Evolutionary conservation across 2,113 vertebrate genomes (phyloP), one percentile per base, ranked within the genome.

Genomic region (Copsychus sechellarum): DNA sequence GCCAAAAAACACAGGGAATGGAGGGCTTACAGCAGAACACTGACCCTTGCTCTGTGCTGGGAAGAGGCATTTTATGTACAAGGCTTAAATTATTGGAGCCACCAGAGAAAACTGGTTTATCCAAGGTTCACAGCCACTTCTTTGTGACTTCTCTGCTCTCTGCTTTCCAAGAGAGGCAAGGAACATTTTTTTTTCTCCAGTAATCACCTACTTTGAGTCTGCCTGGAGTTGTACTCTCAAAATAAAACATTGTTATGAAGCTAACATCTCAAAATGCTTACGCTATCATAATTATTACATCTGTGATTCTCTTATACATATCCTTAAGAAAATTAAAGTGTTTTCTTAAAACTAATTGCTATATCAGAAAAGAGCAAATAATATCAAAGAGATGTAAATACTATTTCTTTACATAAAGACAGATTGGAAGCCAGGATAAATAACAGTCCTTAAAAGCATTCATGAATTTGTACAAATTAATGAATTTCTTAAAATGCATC

Each of bases 391-490:
- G 8, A 65, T 57, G 40, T 9, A 92, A 95, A 57, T 54, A 51
- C 54, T 42, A 34, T 23, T 38, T 54, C 57, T 85, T 96, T 93
- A 76, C 94, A 86, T 85, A 95, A 96, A 64, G 42, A 53, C 7
- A 61, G 61, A 48, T 4, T 57, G 29, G 65, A 92, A 93, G 6
- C 54, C 53, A 96, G 86, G 80, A 95, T 67, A 76, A 65, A 92
- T 36, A 90, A 20, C 51, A 91, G 43, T 15, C 54, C 56, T 87
- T 73, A 65, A 91, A 96, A 97, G 56, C 50, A 93, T 54, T 45
- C 33, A 12, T 23, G 33, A 77, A 33, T 66, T 74, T 43, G 17
- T 56, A 76, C 15, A 81, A 96, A 96, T 85, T 73, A 95, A 93
- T 58, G 34, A 24, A 74, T 89, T 16, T 85, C 23, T 47, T 57